phyloP scores from a whole-genome alignment of 2,888 invertebrate genomes.

The Conistra vaccinii region DNA sequence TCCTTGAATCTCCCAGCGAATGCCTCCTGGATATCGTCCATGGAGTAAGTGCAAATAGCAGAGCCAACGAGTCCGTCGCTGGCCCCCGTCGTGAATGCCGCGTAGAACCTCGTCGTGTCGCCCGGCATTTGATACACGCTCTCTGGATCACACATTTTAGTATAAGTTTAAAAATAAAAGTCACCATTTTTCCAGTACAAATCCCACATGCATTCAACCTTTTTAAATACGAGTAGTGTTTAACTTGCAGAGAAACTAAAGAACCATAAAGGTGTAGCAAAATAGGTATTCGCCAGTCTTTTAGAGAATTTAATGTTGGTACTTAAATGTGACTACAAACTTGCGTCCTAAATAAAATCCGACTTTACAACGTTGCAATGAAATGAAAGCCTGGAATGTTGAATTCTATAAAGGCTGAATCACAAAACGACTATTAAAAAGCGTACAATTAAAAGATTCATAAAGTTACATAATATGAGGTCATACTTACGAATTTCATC shows the following conservation, averaged over 20 bases:
- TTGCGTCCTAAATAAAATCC: slow-evolving; percentile 55
- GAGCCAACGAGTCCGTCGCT: slow-evolving; percentile 93
- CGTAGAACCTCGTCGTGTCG: slow-evolving; percentile 92
- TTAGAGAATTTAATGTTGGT: slow-evolving; percentile 55
- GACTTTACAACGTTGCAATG: slow-evolving; percentile 54
- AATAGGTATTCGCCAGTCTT: slow-evolving; percentile 53
- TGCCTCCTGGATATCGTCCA: slow-evolving; percentile 92
- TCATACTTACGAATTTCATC: slow-evolving; percentile 93
- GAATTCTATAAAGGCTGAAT: slow-evolving; percentile 45
- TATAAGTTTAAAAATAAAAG: slow-evolving; percentile 47
- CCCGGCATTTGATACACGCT: slow-evolving; percentile 92
- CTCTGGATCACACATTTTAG: slow-evolving; percentile 84
- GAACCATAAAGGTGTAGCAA: slow-evolving; percentile 54
- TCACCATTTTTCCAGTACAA: slow-evolving; percentile 19
- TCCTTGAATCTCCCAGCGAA: slow-evolving; percentile 94
- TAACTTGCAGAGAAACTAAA: slow-evolving; percentile 40
- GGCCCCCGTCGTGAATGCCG: slow-evolving; percentile 92
- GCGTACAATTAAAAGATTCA: slow-evolving; percentile 36
- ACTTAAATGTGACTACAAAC: slow-evolving; percentile 60
- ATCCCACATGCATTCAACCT: slow-evolving; percentile 25
- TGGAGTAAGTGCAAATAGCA: slow-evolving; percentile 93
- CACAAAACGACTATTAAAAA: slow-evolving; percentile 22
- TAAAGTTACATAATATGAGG: slow-evolving; percentile 26
- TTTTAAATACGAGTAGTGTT: slow-evolving; percentile 28
- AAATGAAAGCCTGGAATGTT: slow-evolving; percentile 46